These are phyloP conservation scores for Capreolus pygargus DNA, from an alignment of 2,113 vertebrate species.

Conservation along the genomic window DNA sequence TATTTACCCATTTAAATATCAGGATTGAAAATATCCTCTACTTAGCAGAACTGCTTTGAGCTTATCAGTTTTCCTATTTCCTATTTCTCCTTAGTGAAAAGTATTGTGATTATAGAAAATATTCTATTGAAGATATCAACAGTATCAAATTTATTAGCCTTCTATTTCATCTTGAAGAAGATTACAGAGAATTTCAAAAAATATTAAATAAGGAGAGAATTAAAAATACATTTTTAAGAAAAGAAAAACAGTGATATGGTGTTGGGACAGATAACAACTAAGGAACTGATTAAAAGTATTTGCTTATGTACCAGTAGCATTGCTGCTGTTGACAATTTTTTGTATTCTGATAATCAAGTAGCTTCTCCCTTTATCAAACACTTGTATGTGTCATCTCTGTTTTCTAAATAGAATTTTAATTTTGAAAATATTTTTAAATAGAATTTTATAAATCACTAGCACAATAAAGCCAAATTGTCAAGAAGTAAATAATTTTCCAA, in stretches of 20 bases:
- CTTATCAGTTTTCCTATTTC: not conserved
- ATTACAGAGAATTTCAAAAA: not conserved
- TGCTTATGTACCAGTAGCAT: not conserved
- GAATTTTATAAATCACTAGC: not conserved
- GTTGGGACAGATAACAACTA: not conserved
- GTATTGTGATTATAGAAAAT: not conserved
- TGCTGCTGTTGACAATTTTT: not conserved
- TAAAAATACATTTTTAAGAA: not conserved
- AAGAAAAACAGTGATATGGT: not conserved
- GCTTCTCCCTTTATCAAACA: not conserved
- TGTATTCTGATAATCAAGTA: not conserved
- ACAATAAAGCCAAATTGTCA: not conserved
- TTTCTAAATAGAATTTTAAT: not conserved
- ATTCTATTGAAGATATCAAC: not conserved
- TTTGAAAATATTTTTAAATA: not conserved
- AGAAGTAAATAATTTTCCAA: not conserved
- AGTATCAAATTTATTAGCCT: not conserved
- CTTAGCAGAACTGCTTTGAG: not conserved
- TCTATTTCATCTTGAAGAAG: constrained; percentile 30
- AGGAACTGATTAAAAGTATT: not conserved
- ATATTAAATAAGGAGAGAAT: not conserved
- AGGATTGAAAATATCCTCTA: not conserved
- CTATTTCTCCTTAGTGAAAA: not conserved
- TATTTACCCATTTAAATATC: not conserved
- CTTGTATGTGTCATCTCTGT: not conserved